Evolutionary conservation across 1,140 invertebrate species (phyloP).

Genomic region (Phymorhynchus buccinoides): DNA sequence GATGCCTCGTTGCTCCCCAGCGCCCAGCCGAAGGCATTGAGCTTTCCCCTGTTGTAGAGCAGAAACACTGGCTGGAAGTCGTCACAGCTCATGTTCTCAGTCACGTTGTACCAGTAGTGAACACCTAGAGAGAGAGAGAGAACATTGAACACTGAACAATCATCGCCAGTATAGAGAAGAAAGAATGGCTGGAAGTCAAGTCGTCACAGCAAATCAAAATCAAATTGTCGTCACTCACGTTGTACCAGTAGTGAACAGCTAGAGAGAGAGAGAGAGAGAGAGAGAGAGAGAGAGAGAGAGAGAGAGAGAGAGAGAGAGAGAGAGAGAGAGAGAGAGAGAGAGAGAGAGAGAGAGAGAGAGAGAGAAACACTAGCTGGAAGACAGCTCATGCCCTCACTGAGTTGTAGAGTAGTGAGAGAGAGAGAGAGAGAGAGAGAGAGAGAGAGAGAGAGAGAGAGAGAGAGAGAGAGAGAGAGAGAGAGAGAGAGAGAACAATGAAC

Average conservation of each 20-base stretch:
- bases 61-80: constrained; percentile 67
- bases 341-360: background rate
- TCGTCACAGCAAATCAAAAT: too few species aligned
- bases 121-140: constrained; percentile 46
- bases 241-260: too few species aligned
- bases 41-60: constrained; percentile 67
- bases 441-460: background rate
- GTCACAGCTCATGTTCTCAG: constrained; percentile 51
- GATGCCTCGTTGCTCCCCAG: constrained; percentile 48
- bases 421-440: background rate
- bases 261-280: background rate
- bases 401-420: background rate
- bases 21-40: constrained; percentile 70
- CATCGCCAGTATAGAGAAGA: background rate
- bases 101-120: constrained; percentile 60
- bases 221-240: too few species aligned
- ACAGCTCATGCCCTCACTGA: too few species aligned
- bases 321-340: background rate
- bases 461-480: background rate
- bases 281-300: background rate
- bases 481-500: background rate
- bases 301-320: background rate
- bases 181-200: too few species aligned
- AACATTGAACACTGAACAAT: too few species aligned
- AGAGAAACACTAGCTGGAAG: too few species aligned